Percentiles rank a stretch among this genome's conserved stretches.
Evolutionary conservation across 1,140 invertebrate species (phyloP).

Genomic region (Temnothorax curvispinosus): DNA sequence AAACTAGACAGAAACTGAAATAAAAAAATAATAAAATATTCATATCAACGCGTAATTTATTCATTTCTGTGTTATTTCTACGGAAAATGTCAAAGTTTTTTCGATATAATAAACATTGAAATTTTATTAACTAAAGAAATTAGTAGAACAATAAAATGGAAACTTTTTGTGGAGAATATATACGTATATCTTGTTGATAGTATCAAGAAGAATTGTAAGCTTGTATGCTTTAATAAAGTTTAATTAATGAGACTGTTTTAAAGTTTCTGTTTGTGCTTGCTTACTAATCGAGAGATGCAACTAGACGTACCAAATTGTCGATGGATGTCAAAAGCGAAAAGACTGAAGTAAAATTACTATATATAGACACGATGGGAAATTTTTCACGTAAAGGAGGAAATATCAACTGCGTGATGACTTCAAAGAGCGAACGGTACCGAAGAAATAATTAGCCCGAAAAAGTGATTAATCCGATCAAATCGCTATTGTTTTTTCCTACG

Average conservation of each 20-base stretch:
- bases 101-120: not conserved
- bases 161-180: not conserved
- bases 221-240: not conserved
- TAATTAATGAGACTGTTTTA: not conserved
- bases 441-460: constrained; percentile 1
- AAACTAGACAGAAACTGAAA: not conserved
- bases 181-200: not conserved
- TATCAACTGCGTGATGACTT: no score
- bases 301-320: not conserved
- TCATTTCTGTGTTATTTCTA: not conserved
- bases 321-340: not conserved
- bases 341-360: not conserved
- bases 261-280: not conserved
- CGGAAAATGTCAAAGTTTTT: not conserved
- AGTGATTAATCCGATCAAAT: constrained; percentile 52
- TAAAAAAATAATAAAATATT: not conserved
- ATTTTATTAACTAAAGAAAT: not conserved
- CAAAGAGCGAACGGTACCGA: not conserved
- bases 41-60: not conserved
- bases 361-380: not conserved
- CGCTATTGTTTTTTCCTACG: not conserved
- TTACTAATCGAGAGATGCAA: not conserved
- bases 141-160: not conserved
- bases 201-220: not conserved
- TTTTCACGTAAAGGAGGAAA: not conserved